phyloP scores from a whole-genome alignment of 2,797 vertebrate genomes.

The Clarias laeviceps region DNA sequence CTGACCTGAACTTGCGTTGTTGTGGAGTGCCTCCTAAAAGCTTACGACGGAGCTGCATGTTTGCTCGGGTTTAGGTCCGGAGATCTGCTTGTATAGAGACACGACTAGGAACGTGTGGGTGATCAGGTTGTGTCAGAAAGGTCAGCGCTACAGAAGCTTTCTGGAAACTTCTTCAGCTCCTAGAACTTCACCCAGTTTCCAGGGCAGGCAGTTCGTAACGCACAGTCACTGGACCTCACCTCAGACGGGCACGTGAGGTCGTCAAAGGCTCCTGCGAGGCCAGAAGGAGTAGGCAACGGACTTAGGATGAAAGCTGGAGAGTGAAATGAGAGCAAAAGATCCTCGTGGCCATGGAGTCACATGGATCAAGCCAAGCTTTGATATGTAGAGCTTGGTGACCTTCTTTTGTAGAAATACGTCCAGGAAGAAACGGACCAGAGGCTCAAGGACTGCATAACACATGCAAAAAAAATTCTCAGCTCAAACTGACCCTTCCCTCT shows the following conservation, averaged over 20 bases:
- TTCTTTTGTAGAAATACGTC: conserved; percentile 70
- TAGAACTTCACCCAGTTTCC: not conserved
- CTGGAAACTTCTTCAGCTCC: not conserved
- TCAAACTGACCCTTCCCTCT: conserved; percentile 38
- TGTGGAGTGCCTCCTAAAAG: not conserved
- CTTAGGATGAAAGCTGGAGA: conserved; percentile 1
- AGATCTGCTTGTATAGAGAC: conserved; percentile 22
- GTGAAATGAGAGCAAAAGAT: conserved; percentile 19
- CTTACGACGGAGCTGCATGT: not conserved
- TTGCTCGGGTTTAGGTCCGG: conserved; percentile 10
- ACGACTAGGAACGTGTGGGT: conserved; percentile 4
- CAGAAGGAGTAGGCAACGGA: conserved; percentile 8
- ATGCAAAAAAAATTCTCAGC: conserved; percentile 45
- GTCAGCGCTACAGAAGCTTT: not conserved
- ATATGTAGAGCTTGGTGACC: conserved; percentile 66
- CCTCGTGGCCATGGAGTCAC: conserved; percentile 20
- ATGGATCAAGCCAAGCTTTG: conserved; percentile 22
- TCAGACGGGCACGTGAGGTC: conserved; percentile 2
- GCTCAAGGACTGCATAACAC: conserved; percentile 70
- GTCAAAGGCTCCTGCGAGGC: conserved; percentile 4
- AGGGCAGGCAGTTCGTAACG: not conserved
- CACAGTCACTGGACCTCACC: not conserved
- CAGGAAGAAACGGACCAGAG: conserved; percentile 70
- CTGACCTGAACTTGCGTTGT: conserved; percentile 20
- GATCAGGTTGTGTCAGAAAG: conserved; percentile 19